phyloP scores from a whole-genome alignment of 2,888 invertebrate genomes.

The Platycheirus rosarum region DNA sequence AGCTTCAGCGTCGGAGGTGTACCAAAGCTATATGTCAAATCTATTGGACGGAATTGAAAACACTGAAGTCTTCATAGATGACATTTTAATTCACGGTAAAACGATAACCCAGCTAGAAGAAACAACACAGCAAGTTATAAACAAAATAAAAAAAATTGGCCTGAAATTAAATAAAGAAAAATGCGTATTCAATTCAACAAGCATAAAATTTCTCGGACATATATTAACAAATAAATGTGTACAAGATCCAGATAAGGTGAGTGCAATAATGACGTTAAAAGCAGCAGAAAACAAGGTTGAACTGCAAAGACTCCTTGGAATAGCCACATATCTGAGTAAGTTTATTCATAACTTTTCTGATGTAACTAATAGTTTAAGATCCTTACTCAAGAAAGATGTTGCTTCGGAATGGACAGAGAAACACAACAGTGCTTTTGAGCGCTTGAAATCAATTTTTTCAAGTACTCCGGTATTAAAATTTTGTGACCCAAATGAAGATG shows the following conservation, averaged over 20 bases:
- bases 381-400: neutral
- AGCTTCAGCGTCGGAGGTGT: slow-evolving; percentile 76
- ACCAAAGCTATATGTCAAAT: slow-evolving; percentile 70
- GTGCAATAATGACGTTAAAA: slow-evolving; percentile 75
- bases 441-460: neutral
- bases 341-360: slow-evolving; percentile 1
- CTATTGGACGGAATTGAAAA: slow-evolving; percentile 64
- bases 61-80: slow-evolving; percentile 75
- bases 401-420: neutral
- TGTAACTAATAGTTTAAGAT: neutral
- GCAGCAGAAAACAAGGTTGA: slow-evolving; percentile 51
- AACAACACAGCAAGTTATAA: slow-evolving; percentile 62
- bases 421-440: neutral
- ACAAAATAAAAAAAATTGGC: slow-evolving; percentile 58
- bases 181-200: slow-evolving; percentile 66
- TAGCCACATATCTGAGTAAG: slow-evolving; percentile 23
- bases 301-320: slow-evolving; percentile 68
- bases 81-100: too few relatives aligned
- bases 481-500: neutral
- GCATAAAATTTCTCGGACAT: slow-evolving; percentile 76
- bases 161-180: slow-evolving; percentile 76
- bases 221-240: slow-evolving; percentile 76
- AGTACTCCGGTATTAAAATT: neutral
- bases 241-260: slow-evolving; percentile 76
- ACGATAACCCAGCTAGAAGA: too few relatives aligned